Base-by-base conservation (phyloP, 2,797 vertebrate species). In the Sebastes oblongus region DNA sequence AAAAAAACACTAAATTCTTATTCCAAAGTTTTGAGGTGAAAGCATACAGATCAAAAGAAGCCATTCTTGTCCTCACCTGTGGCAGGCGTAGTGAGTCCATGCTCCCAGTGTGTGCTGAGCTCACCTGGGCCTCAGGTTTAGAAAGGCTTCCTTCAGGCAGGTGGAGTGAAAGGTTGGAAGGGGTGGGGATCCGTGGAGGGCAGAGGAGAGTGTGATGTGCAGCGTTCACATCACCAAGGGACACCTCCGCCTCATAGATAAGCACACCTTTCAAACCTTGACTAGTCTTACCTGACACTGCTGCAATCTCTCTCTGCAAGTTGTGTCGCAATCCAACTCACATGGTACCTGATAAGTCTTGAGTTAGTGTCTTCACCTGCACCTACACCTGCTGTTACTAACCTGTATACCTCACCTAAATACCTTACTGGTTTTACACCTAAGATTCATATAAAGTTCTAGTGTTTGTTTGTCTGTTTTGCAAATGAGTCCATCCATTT, bases 211-310 rank as follows among this genome's bases (percentile, higher is more conserved):
- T 54, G 24, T 75, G 84, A 85, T 87, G 80, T 81, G 66, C 61
- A 58, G 64, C 13, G 1, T 72, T 91, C 69, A 89, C 89, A 90
- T 91, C 74, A 68, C 66, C 6, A 16, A 13, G 59, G 42, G 85
- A 70, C 65, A 58, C 70, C 13, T 73, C 54, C 2, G 1, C 77
- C 52, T 62, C 70, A 66, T 1, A 85, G 92, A 92, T 93, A 92
- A 93, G 86, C 90, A 88, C 90, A 72, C 91, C 92, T 90, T 88
- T 68, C 66, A 83, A 84, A 88, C 74, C 69, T 82, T 69, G 80
- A 74, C 73, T 78, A 64, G 24, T 76, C 77, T 79, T 84, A 66
- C 84, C 79, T 83, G 67, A 66, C 50, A 36, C 69, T 25, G 83
- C 2, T 85, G 76, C 77, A 86, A 81, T 66, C 68, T 80, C 4